These are phyloP conservation scores for Sterna hirundo DNA, from an alignment of 2,113 vertebrate species.

Conservation along the genomic window DNA sequence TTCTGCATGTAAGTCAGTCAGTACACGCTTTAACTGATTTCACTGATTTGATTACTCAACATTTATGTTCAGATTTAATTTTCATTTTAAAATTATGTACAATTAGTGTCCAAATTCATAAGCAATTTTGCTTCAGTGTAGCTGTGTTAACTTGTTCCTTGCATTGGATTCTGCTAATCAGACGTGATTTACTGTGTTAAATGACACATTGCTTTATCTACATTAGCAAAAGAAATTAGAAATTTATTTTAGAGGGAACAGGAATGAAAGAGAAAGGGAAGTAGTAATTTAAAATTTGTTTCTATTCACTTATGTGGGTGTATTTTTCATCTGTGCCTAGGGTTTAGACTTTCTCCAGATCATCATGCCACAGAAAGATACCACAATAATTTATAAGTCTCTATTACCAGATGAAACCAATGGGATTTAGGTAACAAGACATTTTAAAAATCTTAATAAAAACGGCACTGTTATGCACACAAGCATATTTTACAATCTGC, in stretches of 20 bases:
- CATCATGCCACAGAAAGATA: neutral
- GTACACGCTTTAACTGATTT: neutral
- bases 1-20: neutral
- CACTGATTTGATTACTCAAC: neutral
- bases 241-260: neutral
- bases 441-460: neutral
- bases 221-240: neutral
- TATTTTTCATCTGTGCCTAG: neutral
- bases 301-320: neutral
- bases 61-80: neutral
- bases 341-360: neutral
- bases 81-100: neutral
- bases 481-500: neutral
- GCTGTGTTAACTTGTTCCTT: neutral
- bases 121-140: neutral
- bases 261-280: neutral
- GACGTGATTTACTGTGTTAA: neutral
- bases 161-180: neutral
- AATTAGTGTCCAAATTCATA: neutral
- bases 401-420: accelerated
- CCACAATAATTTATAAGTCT: neutral
- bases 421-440: neutral
- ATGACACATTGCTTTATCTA: neutral
- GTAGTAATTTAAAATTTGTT: neutral
- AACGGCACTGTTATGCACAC: neutral